Conservation (phyloP, 2,888 invertebrate genomes). For the Trisateles emortualis region DNA sequence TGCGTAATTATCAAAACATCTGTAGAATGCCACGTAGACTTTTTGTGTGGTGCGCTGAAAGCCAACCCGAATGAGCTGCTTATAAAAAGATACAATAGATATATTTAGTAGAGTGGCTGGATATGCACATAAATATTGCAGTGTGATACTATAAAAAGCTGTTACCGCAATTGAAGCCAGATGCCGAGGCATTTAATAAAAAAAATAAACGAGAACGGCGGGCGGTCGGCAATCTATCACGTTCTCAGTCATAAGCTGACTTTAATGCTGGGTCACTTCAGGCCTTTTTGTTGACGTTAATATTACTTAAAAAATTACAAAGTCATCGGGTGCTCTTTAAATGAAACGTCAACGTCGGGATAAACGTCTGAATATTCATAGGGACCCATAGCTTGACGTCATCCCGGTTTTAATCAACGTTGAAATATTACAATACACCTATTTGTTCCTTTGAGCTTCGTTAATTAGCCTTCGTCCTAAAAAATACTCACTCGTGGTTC, state of each 20-base stretch:
- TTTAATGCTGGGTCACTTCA: constrained; percentile 85
- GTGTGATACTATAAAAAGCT: constrained; percentile 67
- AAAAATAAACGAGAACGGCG: constrained; percentile 72
- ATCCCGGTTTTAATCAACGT: constrained; percentile 50
- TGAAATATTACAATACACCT: constrained; percentile 56
- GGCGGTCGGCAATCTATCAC: constrained; percentile 81
- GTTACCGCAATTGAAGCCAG: constrained; percentile 79
- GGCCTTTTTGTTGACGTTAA: constrained; percentile 83
- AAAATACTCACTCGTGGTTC: constrained; percentile 19
- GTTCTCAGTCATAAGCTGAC: constrained; percentile 83
- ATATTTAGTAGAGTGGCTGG: constrained; percentile 38
- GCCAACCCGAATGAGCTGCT: too few relatives aligned
- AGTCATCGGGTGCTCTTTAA: constrained; percentile 74
- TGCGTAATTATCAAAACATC: too few relatives aligned
- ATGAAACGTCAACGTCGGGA: constrained; percentile 74
- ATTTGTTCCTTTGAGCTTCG: constrained; percentile 48
- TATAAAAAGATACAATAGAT: constrained; percentile 46
- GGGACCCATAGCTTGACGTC: constrained; percentile 53
- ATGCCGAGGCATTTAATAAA: constrained; percentile 80
- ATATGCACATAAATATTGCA: constrained; percentile 53
- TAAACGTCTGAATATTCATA: constrained; percentile 70
- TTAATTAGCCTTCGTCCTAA: constrained; percentile 45
- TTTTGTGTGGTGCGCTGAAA: too few relatives aligned
- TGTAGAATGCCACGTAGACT: too few relatives aligned
- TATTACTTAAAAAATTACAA: constrained; percentile 77